Evolutionary conservation across 2,888 invertebrate species (phyloP), one percentile per base, ranked within the genome.

Genomic region (Dexiosoma caninum): DNA sequence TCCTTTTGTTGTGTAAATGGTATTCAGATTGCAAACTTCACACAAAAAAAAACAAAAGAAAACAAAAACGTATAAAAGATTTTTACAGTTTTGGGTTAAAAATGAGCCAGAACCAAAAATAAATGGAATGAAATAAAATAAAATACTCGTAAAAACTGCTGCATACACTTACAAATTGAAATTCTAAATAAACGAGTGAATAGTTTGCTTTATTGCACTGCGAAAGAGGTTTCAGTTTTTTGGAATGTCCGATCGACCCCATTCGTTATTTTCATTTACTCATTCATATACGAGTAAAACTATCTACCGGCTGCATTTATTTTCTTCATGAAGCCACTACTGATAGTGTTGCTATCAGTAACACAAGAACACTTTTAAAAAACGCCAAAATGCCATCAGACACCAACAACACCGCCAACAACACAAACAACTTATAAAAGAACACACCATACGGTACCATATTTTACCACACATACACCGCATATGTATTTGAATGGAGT

Each of bases 311-410:
- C 55, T 59, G 74, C 72, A 77, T 81, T 77, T 72, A 72, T 81
- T 81, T 76, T n/a, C n/a, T n/a, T 67, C 72, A 53, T 81, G 81
- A 81, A 81, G 77, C 77, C 81, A 77, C 81, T 69, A 64, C 81
- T 81, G 81, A 81, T 81, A 81, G 72, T 81, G 81, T 77, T 77
- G 77, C 81, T 81, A 81, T 81, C 81, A 81, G 77, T 81, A 81
- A 81, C 81, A 81, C 57, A 81, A 81, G 77, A 81, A 81, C 81
- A 81, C 77, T 81, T 81, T 81, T 81, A 81, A 81, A 81, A 77
- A 81, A 77, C 81, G 77, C 77, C 81, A 81, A 77, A 81, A 81
- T 81, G 77, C 72, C 81, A 77, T 81, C 72, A 70, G 60, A 42
- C 53, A 60, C 60, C 74, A 70, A 71, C 69, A 55, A 55, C 67